Conservation (phyloP, 2,113 vertebrate species). For the Microtus ochrogaster region DNA sequence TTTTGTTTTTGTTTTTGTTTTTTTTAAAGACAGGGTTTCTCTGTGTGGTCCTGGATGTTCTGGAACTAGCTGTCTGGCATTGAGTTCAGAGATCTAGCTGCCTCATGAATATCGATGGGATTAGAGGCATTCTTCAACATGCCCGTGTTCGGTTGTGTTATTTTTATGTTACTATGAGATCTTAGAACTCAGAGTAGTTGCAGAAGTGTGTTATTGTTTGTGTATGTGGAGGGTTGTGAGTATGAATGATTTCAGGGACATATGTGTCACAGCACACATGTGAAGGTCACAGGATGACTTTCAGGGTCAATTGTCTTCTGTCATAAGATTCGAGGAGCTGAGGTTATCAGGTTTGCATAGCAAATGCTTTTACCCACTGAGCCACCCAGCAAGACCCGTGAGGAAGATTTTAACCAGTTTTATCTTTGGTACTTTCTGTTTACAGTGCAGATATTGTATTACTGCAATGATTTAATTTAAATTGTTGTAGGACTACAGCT, state of each 20-base stretch:
- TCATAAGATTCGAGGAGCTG: too few relatives aligned
- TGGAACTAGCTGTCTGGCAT: background rate
- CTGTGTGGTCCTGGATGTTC: background rate
- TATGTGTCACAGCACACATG: background rate
- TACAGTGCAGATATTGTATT: background rate
- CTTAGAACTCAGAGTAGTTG: background rate
- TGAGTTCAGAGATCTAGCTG: background rate
- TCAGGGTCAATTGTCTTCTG: background rate
- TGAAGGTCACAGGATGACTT: background rate
- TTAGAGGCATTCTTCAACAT: background rate
- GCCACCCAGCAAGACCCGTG: background rate
- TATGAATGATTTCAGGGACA: background rate
- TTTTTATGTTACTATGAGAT: background rate
- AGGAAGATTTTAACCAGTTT: background rate
- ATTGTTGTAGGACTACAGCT: background rate
- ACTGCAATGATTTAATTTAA: background rate
- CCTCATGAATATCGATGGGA: background rate
- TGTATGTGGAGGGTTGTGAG: background rate
- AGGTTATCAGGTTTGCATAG: too few relatives aligned
- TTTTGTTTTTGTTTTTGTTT: background rate
- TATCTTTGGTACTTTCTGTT: constrained; percentile 35
- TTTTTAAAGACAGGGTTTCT: background rate
- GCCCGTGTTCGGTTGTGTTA: background rate
- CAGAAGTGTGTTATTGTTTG: background rate
- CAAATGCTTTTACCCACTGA: background rate